phyloP scores from a whole-genome alignment of 2,888 invertebrate species.

The Cremastobaeus sp. region DNA sequence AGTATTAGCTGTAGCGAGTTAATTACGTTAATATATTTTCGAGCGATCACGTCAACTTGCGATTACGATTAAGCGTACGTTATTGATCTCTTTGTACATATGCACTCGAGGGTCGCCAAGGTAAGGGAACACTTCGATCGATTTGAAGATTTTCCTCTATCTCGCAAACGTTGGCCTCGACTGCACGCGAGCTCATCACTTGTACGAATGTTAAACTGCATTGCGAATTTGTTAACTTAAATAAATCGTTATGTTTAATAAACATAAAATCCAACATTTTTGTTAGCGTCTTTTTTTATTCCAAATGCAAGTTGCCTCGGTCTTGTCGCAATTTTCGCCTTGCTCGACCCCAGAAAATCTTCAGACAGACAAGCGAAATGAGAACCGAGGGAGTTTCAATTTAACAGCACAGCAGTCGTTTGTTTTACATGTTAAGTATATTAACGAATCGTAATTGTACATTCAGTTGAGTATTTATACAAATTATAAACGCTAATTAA shows the following conservation, averaged over 20 bases:
- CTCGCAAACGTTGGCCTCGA: conserved; percentile 37
- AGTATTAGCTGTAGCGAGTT: conserved; percentile 18
- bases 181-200: conserved; percentile 18
- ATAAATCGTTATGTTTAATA: conserved; percentile 34
- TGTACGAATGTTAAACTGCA: conserved; percentile 41
- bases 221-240: conserved; percentile 18
- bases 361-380: no score
- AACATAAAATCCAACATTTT: conserved; percentile 23
- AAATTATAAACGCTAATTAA: no score
- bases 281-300: conserved; percentile 11
- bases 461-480: no score
- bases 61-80: conserved; percentile 10
- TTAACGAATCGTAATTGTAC: no score
- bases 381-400: no score
- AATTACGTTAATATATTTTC: conserved; percentile 30
- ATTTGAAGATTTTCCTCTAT: no score
- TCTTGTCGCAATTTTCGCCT: no score
- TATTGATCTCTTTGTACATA: conserved; percentile 43
- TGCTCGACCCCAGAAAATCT: no score
- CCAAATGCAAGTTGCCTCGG: conserved; percentile 2
- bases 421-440: no score
- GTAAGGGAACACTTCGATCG: no score
- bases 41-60: neutral
- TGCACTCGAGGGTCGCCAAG: conserved; percentile 16
- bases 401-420: no score